Evolutionary conservation across 2,797 vertebrate species (phyloP).

Genomic region (Muraenolepis orangiensis): DNA sequence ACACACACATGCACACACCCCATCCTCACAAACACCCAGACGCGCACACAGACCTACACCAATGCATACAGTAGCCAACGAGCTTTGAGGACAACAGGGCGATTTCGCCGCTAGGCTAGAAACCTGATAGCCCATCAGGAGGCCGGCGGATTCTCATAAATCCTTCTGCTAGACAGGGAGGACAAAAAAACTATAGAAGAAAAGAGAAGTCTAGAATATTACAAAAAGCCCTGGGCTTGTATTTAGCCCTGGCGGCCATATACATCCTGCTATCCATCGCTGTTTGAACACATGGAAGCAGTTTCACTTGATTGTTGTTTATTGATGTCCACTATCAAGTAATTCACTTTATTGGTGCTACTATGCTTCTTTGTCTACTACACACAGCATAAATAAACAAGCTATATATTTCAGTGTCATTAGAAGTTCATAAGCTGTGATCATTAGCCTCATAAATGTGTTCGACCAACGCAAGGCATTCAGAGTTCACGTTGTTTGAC

Average conservation of each 20-base stretch:
- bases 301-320: neutral
- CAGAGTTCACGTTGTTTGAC: neutral
- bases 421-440: neutral
- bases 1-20: conserved; percentile 10
- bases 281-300: neutral
- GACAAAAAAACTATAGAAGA: neutral
- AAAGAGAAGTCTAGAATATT: neutral
- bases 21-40: conserved; percentile 3
- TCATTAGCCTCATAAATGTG: neutral
- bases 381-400: neutral
- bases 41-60: neutral
- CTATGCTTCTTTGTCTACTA: neutral
- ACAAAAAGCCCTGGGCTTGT: neutral
- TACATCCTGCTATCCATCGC: neutral
- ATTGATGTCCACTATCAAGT: neutral
- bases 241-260: neutral
- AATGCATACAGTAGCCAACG: neutral
- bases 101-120: conserved; percentile 28
- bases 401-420: neutral
- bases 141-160: conserved; percentile 61
- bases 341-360: neutral
- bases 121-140: conserved; percentile 51
- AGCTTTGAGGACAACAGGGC: neutral
- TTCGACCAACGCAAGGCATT: neutral
- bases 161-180: conserved; percentile 44